Conservation (phyloP, 2,113 vertebrate genomes). For the Phainopepla nitens region DNA sequence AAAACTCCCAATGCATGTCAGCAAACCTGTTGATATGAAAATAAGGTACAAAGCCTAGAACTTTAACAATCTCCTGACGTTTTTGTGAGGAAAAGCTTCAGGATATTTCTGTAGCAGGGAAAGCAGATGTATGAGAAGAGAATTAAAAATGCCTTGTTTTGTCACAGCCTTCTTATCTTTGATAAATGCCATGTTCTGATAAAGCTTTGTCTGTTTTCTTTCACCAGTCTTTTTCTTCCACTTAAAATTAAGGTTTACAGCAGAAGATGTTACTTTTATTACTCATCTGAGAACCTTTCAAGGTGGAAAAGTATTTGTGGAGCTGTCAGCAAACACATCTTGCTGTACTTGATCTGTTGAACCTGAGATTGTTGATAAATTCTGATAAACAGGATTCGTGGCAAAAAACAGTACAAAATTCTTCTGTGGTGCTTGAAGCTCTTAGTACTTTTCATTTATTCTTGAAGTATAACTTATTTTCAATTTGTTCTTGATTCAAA, state of each 20-base stretch:
- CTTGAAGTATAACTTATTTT: background rate
- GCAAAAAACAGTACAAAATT: constrained; percentile 15
- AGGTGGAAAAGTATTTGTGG: constrained; percentile 54
- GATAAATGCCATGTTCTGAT: constrained; percentile 41
- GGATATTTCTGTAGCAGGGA: background rate
- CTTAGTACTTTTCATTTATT: background rate
- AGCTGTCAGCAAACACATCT: constrained; percentile 45
- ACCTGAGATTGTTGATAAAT: constrained; percentile 4
- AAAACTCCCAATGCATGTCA: background rate
- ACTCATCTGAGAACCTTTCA: constrained; percentile 38
- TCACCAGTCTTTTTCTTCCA: constrained; percentile 69
- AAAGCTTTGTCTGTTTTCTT: constrained; percentile 67
- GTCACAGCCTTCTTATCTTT: constrained; percentile 19
- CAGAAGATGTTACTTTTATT: constrained; percentile 29
- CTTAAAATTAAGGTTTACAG: constrained; percentile 63
- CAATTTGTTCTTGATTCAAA: background rate
- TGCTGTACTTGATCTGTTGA: constrained; percentile 31
- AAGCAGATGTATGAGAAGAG: background rate
- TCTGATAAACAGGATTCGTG: constrained; percentile 36
- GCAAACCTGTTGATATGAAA: background rate
- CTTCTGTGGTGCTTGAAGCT: constrained; percentile 50
- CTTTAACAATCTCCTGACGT: background rate
- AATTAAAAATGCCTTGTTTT: background rate
- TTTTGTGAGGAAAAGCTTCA: background rate
- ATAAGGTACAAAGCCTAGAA: background rate